These are phyloP conservation scores for Microtus pennsylvanicus DNA, from an alignment of 2,113 vertebrate genomes.

Conservation along the genomic window DNA sequence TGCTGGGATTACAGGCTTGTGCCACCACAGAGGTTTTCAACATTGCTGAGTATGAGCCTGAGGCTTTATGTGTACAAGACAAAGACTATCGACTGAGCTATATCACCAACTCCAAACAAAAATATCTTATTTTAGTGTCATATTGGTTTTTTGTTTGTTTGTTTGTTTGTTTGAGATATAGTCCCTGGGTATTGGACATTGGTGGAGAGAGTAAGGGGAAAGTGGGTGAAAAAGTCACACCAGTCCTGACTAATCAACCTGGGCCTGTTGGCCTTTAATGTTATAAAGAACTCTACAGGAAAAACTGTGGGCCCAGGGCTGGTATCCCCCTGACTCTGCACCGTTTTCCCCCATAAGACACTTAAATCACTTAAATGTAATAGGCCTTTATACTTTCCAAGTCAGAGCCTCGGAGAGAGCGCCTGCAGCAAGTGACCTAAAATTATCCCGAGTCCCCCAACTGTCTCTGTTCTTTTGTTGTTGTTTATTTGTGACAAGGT, in stretches of 20 bases:
- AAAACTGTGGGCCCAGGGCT: background rate
- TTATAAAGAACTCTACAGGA: background rate
- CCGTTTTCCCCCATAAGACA: background rate
- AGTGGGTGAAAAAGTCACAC: background rate
- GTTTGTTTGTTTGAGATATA: background rate
- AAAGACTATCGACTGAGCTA: background rate
- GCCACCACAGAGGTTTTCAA: background rate
- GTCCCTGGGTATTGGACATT: background rate
- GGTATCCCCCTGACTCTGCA: background rate
- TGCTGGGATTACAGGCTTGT: background rate
- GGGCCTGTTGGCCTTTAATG: rapidly evolving
- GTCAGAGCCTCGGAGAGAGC: background rate
- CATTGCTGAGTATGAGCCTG: background rate
- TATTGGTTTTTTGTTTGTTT: background rate
- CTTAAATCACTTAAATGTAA: background rate
- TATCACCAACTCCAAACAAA: background rate
- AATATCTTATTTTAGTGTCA: background rate
- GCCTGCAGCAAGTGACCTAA: background rate
- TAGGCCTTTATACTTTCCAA: background rate
- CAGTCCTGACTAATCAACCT: background rate
- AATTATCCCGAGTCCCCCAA: background rate
- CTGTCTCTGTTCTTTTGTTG: background rate
- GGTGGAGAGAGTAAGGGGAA: background rate
- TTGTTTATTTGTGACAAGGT: background rate
- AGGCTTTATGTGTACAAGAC: background rate